Evolutionary conservation across 2,797 vertebrate species (phyloP).

Genomic region (Allochrocebus solatus): DNA sequence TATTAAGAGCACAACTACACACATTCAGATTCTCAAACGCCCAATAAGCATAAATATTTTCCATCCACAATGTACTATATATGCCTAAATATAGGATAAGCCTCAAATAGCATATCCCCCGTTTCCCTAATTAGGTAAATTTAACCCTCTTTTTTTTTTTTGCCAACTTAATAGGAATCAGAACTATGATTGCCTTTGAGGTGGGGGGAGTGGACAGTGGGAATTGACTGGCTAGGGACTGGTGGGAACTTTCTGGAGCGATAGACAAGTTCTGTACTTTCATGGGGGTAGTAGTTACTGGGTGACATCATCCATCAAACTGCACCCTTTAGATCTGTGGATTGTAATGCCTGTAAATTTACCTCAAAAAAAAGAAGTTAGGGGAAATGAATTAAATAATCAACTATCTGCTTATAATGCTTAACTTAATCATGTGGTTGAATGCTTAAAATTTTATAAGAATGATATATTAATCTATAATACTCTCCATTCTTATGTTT

Average conservation of each 20-base stretch:
- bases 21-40: neutral
- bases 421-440: neutral
- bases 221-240: neutral
- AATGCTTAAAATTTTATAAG: neutral
- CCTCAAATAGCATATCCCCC: neutral
- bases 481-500: neutral
- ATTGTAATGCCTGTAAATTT: neutral
- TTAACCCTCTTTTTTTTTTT: neutral
- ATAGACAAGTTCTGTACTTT: neutral
- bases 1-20: neutral
- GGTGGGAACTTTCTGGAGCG: neutral
- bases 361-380: neutral
- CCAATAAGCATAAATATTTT: neutral
- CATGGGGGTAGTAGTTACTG: neutral
- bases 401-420: neutral
- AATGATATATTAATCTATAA: neutral
- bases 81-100: neutral
- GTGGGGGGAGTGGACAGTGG: neutral
- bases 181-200: neutral
- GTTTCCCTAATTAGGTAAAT: neutral
- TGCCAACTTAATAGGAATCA: neutral
- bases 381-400: neutral
- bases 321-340: neutral
- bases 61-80: fast-evolving
- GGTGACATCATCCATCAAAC: neutral